These are phyloP conservation scores for Noctua fimbriata DNA, from an alignment of 2,888 invertebrate species.

Conservation along the genomic window DNA sequence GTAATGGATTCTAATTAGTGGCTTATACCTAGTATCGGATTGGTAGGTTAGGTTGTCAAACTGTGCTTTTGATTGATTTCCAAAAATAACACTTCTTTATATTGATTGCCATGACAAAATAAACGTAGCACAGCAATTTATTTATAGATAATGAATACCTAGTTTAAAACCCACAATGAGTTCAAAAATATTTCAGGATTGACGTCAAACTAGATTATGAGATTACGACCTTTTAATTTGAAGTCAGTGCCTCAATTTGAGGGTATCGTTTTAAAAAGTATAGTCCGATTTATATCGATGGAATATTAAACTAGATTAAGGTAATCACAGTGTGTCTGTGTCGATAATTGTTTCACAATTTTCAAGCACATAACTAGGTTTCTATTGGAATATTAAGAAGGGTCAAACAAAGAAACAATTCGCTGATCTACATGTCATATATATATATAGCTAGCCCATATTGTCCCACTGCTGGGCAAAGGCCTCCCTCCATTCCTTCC, in stretches of 20 bases:
- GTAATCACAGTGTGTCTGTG: neutral
- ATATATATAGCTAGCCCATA: no score
- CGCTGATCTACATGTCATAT: neutral
- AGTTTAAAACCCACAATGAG: neutral
- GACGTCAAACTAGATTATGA: conserved; percentile 14
- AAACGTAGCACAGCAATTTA: neutral
- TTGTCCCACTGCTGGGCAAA: no score
- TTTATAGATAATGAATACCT: neutral
- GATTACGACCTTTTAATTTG: neutral
- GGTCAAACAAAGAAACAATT: neutral
- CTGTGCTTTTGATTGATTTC: neutral
- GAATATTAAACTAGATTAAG: neutral
- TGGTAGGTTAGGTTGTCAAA: neutral
- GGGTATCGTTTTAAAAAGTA: conserved; percentile 15
- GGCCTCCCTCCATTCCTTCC: no score
- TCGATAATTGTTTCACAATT: conserved; percentile 1
- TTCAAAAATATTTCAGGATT: conserved; percentile 22
- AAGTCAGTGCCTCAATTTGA: conserved; percentile 3
- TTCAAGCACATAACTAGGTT: neutral
- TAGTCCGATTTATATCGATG: neutral
- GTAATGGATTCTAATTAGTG: neutral
- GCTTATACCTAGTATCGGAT: neutral
- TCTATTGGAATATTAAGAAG: neutral
- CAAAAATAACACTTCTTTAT: neutral
- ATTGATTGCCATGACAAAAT: neutral